Evolutionary conservation across 2,797 vertebrate genomes (phyloP).

Genomic region (Tiaroga cobitis): DNA sequence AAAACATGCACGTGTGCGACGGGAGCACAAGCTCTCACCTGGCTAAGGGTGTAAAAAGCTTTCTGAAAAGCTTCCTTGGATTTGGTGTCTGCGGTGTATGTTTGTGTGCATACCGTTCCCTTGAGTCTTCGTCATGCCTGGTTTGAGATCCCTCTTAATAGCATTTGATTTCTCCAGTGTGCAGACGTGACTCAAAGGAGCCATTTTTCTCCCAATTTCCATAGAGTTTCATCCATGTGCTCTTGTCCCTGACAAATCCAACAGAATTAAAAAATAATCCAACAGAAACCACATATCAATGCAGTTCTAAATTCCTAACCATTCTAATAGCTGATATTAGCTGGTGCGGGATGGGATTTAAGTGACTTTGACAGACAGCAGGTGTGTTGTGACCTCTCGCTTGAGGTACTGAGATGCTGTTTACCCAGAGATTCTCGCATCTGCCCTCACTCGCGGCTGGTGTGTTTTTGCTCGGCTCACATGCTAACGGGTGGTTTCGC

Average conservation of each 20-base stretch:
- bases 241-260: slow-evolving; percentile 1
- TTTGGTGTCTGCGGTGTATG: slow-evolving; percentile 3
- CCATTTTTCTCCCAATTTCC: background rate
- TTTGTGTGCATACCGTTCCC: background rate
- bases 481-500: slow-evolving; percentile 15
- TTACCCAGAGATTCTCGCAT: background rate
- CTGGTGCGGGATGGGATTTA: background rate
- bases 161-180: slow-evolving; percentile 49
- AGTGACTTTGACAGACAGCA: slow-evolving; percentile 16
- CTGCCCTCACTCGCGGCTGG: slow-evolving; percentile 1
- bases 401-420: slow-evolving; percentile 17
- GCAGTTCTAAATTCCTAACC: background rate
- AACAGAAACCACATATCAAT: background rate
- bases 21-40: slow-evolving; percentile 45
- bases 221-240: slow-evolving; percentile 11
- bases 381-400: slow-evolving; percentile 1
- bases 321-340: slow-evolving; percentile 10
- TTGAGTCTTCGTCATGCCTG: slow-evolving; percentile 24
- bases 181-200: slow-evolving; percentile 2
- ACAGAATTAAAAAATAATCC: background rate
- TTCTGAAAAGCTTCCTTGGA: slow-evolving; percentile 16
- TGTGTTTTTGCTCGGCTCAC: slow-evolving; percentile 32
- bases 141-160: slow-evolving; percentile 40
- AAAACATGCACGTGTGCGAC: slow-evolving; percentile 6
- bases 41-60: slow-evolving; percentile 55